Evolutionary conservation across 2,113 vertebrate species (phyloP).

Genomic region (Ciconia stormi): DNA sequence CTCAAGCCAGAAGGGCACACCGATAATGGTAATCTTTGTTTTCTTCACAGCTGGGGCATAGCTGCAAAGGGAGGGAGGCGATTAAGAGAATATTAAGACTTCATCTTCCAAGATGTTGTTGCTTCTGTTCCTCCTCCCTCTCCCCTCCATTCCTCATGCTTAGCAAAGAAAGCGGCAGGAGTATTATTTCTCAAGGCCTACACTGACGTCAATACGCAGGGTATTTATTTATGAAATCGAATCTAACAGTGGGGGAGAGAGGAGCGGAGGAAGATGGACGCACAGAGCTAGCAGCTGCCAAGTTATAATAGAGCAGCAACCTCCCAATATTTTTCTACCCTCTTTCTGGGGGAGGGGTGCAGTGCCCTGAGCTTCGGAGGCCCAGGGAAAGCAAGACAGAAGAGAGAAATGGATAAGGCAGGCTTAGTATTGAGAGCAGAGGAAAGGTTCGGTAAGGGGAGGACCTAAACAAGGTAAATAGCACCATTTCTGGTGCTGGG

Average conservation of each 20-base stretch:
- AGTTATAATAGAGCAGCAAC: constrained; percentile 2
- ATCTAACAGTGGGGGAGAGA: constrained; percentile 66
- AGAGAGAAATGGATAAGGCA: not conserved
- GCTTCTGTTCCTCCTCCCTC: constrained; percentile 51
- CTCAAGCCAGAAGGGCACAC: constrained; percentile 24
- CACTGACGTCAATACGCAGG: constrained; percentile 51
- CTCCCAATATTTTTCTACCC: constrained; percentile 15
- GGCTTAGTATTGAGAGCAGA: not conserved
- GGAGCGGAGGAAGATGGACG: constrained; percentile 49
- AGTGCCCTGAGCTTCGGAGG: not conserved
- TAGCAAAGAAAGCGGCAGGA: constrained; percentile 32
- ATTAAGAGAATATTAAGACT: constrained; percentile 41
- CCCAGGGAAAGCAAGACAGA: not conserved
- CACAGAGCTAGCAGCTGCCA: not conserved
- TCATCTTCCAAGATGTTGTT: constrained; percentile 22
- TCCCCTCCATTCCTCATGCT: not conserved
- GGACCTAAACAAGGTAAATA: not conserved
- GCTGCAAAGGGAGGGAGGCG: constrained; percentile 2
- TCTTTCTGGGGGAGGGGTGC: not conserved
- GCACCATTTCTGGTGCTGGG: not conserved
- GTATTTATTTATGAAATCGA: constrained; percentile 64
- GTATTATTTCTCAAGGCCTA: constrained; percentile 65
- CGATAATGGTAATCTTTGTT: constrained; percentile 26
- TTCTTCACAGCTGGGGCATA: not conserved
- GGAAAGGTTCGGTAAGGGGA: not conserved